Evolutionary conservation across 1,140 invertebrate species (phyloP).

Genomic region (Cotesia vestalis): DNA sequence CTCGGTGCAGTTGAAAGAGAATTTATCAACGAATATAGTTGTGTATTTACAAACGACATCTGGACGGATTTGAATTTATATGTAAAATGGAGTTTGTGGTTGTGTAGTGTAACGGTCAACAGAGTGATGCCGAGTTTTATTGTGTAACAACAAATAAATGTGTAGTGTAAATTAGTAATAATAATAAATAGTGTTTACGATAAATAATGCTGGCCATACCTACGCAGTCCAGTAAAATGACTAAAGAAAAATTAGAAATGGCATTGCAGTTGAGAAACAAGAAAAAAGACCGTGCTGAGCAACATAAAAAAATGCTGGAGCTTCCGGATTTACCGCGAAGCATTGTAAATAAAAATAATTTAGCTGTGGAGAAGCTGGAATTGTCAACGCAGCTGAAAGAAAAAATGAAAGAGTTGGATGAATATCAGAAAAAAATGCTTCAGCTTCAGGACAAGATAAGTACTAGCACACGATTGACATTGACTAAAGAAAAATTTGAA

Average conservation of each 20-base stretch:
- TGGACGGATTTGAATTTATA: constrained; percentile 23
- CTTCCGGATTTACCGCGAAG: constrained; percentile 44
- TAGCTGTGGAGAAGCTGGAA: constrained; percentile 40
- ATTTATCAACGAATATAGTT: constrained; percentile 3
- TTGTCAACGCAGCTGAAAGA: constrained; percentile 53
- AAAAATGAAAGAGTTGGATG: constrained; percentile 64
- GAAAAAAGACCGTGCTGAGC: constrained; percentile 62
- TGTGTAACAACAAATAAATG: constrained; percentile 20
- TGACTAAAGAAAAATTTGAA: constrained; percentile 39
- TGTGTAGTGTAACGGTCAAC: constrained; percentile 23
- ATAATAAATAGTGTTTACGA: neutral
- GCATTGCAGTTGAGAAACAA: constrained; percentile 51
- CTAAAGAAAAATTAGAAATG: constrained; percentile 54
- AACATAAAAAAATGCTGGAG: constrained; percentile 62
- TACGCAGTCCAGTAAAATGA: constrained; percentile 36
- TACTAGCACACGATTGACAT: constrained; percentile 48
- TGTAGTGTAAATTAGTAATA: neutral
- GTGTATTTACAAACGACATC: constrained; percentile 6
- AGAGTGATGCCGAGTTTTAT: neutral
- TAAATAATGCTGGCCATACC: constrained; percentile 35
- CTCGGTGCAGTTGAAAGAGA: neutral
- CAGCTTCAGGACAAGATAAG: constrained; percentile 49
- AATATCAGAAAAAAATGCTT: constrained; percentile 62
- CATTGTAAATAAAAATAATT: constrained; percentile 44
- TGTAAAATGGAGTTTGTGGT: constrained; percentile 31